Conservation (phyloP, 2,888 invertebrate genomes). For the Diarsia rubi region DNA sequence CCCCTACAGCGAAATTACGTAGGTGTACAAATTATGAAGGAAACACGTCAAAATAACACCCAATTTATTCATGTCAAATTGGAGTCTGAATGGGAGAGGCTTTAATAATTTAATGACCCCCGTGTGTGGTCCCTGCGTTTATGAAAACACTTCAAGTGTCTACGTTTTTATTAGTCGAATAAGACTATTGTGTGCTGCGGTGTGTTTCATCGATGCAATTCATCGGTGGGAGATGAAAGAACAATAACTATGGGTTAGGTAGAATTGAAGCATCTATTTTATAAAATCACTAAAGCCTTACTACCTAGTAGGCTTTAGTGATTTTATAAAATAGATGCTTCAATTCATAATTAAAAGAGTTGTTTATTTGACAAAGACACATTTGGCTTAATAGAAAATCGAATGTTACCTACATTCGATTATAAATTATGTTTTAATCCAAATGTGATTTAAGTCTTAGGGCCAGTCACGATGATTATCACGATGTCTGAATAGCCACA, state of each 20-base stretch:
- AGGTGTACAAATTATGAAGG: slow-evolving; percentile 79
- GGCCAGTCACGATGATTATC: no score
- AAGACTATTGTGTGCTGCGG: slow-evolving; percentile 23
- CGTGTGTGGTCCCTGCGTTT: slow-evolving; percentile 66
- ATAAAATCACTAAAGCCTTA: no score
- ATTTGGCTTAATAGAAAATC: background rate
- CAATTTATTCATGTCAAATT: slow-evolving; percentile 82
- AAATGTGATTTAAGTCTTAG: no score
- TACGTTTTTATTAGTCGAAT: slow-evolving; percentile 56
- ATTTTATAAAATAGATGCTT: background rate
- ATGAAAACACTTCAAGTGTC: slow-evolving; percentile 59
- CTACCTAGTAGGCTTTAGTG: no score
- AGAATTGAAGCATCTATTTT: no score
- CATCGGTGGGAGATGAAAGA: background rate
- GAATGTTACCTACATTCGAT: background rate
- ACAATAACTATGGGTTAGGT: background rate
- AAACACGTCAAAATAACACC: slow-evolving; percentile 70
- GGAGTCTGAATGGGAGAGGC: slow-evolving; percentile 78
- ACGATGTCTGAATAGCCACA: no score
- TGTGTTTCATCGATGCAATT: slow-evolving; percentile 26
- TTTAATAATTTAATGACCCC: slow-evolving; percentile 67
- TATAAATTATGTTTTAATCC: no score
- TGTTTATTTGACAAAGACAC: no score
- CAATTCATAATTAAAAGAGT: background rate
- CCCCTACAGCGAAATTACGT: slow-evolving; percentile 67